A percentile compares a stretch with the other conserved stretches of the same genome.
These are phyloP conservation scores for Phaedon cochleariae DNA, from an alignment of 2,888 invertebrate species.

Conservation along the genomic window DNA sequence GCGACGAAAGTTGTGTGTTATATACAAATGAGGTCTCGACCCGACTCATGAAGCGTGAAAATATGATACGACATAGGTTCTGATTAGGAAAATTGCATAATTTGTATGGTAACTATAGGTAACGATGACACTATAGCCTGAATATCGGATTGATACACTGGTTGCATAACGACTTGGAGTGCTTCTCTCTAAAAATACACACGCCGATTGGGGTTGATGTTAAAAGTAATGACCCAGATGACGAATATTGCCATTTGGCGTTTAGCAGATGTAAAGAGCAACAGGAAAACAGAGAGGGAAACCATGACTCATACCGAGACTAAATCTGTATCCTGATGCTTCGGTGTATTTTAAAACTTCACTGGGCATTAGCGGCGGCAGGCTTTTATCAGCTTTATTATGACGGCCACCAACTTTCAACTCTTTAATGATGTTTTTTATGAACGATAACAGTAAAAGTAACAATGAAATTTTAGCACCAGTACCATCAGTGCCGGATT, in stretches of 20 bases:
- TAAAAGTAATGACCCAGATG: constrained; percentile 44
- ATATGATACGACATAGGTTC: not conserved
- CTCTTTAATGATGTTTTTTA: too few species aligned
- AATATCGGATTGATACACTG: not conserved
- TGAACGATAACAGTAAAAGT: too few species aligned
- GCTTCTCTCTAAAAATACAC: constrained; percentile 34
- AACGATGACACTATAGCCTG: not conserved
- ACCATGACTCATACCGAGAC: constrained; percentile 44
- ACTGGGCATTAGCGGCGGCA: constrained; percentile 2
- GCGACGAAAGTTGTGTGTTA: too few species aligned
- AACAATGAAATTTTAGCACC: too few species aligned
- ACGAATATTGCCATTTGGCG: constrained; percentile 35
- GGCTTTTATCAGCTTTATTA: constrained; percentile 8
- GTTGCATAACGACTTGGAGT: constrained; percentile 20
- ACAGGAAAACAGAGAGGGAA: constrained; percentile 45
- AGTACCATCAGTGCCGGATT: too few species aligned
- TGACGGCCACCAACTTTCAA: not conserved
- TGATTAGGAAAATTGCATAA: constrained; percentile 6
- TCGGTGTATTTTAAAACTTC: constrained; percentile 42
- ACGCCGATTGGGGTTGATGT: constrained; percentile 40
- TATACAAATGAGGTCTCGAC: too few species aligned
- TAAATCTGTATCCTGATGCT: constrained; percentile 46
- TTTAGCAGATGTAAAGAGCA: constrained; percentile 40
- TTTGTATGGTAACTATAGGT: not conserved
- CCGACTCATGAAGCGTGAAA: too few species aligned